phyloP scores from a whole-genome alignment of 2,888 invertebrate species.

The Patella pellucida region DNA sequence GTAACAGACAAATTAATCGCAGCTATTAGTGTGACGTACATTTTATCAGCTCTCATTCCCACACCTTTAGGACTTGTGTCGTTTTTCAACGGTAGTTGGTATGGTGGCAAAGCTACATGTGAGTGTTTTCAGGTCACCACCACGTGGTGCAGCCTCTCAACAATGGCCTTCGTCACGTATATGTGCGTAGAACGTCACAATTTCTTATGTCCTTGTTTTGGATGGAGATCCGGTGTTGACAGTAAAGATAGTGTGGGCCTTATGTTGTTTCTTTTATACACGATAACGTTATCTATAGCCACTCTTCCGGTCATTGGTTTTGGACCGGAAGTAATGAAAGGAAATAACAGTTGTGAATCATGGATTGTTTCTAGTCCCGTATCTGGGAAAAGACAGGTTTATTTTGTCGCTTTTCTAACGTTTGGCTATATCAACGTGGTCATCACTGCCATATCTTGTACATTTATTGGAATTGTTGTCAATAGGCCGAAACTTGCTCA shows the following conservation, averaged over 20 bases:
- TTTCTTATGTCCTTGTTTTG: conserved; percentile 28
- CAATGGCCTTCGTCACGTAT: conserved; percentile 49
- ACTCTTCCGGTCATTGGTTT: conserved; percentile 52
- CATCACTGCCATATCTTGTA: conserved; percentile 31
- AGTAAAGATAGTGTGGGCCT: conserved; percentile 37
- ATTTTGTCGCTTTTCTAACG: conserved; percentile 45
- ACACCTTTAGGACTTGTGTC: conserved; percentile 53
- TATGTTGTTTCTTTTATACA: conserved; percentile 38
- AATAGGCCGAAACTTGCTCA: conserved; percentile 28
- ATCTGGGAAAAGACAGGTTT: conserved; percentile 38
- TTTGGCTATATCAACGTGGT: conserved; percentile 48
- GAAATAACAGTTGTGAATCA: conserved; percentile 42
- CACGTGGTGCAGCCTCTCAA: conserved; percentile 49
- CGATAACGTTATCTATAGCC: conserved; percentile 43
- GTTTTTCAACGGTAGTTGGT: conserved; percentile 53
- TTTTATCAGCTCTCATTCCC: conserved; percentile 54
- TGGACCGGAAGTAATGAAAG: conserved; percentile 44
- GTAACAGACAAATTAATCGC: conserved; percentile 52
- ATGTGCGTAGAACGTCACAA: conserved; percentile 48
- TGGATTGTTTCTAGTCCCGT: conserved; percentile 49
- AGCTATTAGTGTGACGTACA: conserved; percentile 52
- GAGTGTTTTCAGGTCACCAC: conserved; percentile 54
- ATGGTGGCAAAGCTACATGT: conserved; percentile 53
- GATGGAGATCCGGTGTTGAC: background rate
- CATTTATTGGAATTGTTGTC: conserved; percentile 31